phyloP scores from a whole-genome alignment of 2,888 invertebrate genomes.

The Bursaphelenchus okinawaensis region DNA sequence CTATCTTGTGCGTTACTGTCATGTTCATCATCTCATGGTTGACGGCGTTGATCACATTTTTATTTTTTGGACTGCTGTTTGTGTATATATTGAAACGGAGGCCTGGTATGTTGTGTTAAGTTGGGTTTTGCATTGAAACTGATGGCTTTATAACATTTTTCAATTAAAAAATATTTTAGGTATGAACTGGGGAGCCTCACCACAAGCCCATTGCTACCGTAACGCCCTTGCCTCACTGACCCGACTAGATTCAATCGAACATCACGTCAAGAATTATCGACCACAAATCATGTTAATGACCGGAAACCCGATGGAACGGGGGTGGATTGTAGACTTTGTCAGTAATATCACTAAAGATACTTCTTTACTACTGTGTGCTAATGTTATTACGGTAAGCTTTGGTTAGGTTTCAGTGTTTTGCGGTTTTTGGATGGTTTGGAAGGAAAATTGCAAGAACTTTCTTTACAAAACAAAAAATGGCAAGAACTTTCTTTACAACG shows the following conservation, averaged over 20 bases:
- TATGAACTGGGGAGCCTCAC: slow-evolving; percentile 94
- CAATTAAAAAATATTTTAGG: slow-evolving; percentile 59
- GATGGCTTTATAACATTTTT: slow-evolving; percentile 17
- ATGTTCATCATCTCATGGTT: slow-evolving; percentile 63
- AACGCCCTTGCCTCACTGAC: slow-evolving; percentile 78
- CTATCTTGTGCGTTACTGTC: slow-evolving; percentile 63
- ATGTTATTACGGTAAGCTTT: slow-evolving; percentile 32
- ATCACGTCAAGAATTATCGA: slow-evolving; percentile 26
- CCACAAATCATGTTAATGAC: slow-evolving; percentile 35
- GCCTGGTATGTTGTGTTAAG: slow-evolving; percentile 67
- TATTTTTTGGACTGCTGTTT: slow-evolving; percentile 66
- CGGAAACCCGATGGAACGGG: slow-evolving; percentile 37
- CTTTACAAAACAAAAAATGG: too few species aligned
- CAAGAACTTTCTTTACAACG: too few species aligned
- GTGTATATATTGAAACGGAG: slow-evolving; percentile 84
- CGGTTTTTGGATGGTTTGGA: not conserved
- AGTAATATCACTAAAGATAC: slow-evolving; percentile 32
- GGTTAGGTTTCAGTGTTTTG: too few species aligned
- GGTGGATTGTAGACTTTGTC: slow-evolving; percentile 34
- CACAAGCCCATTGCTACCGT: slow-evolving; percentile 77
- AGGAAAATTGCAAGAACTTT: too few species aligned
- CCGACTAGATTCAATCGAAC: slow-evolving; percentile 78
- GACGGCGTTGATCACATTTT: slow-evolving; percentile 62
- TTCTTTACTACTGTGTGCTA: slow-evolving; percentile 31
- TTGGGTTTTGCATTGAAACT: not conserved